Percentiles rank a stretch among this genome's conserved stretches.
Evolutionary conservation across 23 tunicate species (phyloP).

Genomic region (Trididemnum nubilum): DNA sequence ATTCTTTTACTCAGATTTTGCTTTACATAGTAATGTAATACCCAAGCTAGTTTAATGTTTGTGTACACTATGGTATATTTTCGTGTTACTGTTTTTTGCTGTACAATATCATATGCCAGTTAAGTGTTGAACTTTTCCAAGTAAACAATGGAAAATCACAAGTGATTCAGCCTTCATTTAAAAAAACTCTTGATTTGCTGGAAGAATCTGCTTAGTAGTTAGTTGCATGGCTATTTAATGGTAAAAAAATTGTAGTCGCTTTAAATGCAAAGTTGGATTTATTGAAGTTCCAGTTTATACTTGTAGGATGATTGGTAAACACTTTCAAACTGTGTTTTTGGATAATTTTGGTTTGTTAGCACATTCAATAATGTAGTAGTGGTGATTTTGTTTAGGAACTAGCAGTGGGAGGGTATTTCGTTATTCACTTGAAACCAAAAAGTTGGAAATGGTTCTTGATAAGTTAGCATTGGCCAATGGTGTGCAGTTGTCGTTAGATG

Average conservation of each 20-base stretch:
- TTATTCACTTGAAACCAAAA: conserved; percentile 18
- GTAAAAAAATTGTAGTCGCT: too few species aligned
- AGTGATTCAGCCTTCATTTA: too few species aligned
- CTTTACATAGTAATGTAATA: neutral
- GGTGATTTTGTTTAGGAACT: conserved; percentile 12
- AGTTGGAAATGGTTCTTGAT: conserved; percentile 14
- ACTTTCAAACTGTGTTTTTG: too few species aligned
- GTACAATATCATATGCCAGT: neutral
- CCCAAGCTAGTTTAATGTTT: neutral
- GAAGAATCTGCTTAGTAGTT: too few species aligned
- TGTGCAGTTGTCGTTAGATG: conserved; percentile 46
- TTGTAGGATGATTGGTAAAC: too few species aligned
- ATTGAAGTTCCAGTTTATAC: too few species aligned
- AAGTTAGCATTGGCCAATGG: conserved; percentile 63
- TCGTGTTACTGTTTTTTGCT: neutral
- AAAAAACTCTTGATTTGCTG: too few species aligned
- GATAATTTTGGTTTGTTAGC: neutral
- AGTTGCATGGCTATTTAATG: too few species aligned
- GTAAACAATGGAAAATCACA: too few species aligned
- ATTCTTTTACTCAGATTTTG: neutral
- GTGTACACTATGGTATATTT: neutral
- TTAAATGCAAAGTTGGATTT: too few species aligned
- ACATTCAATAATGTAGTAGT: neutral
- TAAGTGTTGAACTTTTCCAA: too few species aligned
- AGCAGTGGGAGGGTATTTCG: conserved; percentile 48